Base-by-base conservation (phyloP, 2,113 vertebrate genomes). In the Aramus guarauna region DNA sequence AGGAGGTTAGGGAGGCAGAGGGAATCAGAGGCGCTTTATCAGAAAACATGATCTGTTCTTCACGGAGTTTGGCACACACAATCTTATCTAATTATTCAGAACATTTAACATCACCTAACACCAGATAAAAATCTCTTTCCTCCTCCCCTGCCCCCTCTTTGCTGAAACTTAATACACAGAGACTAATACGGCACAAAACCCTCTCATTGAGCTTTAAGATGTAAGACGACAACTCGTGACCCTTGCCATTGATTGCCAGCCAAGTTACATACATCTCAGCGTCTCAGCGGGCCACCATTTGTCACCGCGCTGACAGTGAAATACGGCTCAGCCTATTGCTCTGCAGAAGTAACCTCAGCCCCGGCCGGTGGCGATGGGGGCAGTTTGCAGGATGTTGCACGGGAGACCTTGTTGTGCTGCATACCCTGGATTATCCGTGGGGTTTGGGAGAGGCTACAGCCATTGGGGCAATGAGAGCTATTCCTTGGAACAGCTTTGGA, bases 121-220 rank as follows among this genome's bases (percentile, higher is more conserved):
- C 69, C 69, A 85, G 94, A 97, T 90, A 88, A 91, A 85, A 91
- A 95, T 93, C 89, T 91, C 71, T 90, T 85, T 41, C 77, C 84
- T 84, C 36, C 59, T 85, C 39, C 83, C 36, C 55, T 72, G 17
- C 78, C 67, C 88, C 67, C 53, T 77, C 60, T 48, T 90, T 30
- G 20, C 76, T 95, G 96, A 97, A 97, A 97, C 91, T 66, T 88
- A 81, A 97, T 97, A 96, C 82, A 11, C 36, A 6, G 76, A 89
- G 75, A 88, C 95, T 95, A 95, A 95, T 74, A 92, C 3, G 1
- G 73, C 89, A 93, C 89, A 88, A 95, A 96, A 92, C 73, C 26
- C 0, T 95, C 91, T 96, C 88, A 81, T 32, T 68, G 92, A 84
- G 92, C 84, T 91, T 78, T 80, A 89, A 95, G 81, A 94, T 89